Base-by-base conservation (phyloP, 2,888 invertebrate species). In the Cyclophora punctaria region DNA sequence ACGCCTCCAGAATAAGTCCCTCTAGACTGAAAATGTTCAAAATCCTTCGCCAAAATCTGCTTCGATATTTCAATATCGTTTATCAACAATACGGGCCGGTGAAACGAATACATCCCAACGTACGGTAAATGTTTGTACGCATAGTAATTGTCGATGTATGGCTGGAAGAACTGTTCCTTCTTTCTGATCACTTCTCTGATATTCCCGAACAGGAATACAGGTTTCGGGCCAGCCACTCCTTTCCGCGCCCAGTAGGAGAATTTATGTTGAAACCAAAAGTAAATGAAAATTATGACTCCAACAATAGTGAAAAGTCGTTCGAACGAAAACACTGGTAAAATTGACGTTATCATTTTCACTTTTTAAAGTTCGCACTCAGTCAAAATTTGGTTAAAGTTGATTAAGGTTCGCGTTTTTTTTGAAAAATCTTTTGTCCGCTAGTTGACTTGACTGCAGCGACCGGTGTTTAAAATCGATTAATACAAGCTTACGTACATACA, bases 131-230 rank as follows among this genome's bases (percentile, higher is more conserved):
- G 71, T 63, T 89, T 90, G 64, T 89, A 89, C 46, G 78, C 71
- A n/a, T 80, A 72, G 63, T 93, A 93, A 44, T 90, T 81, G 60
- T 92, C 90, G 52, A 85, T 85, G 48, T 92, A 88, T 7, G 90
- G 90, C 60, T 92, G 88, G 35, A 92, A 92, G 68, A 93, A 90
- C 53, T 91, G 90, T 41, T 84, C 79, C 60, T 89, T 83, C 37
- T 90, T 79, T 47, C 84, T 83, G 3, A 91, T 81, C 4, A 92
- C 90, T 34, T 84, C 77, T 41, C 78, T 78, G 58, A 93, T 78
- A 54, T 91, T 90, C 0, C 94, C 94, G 61, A 91, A 92, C 0
- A 92, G 91, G 55, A 93, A 90, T n/a, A 69, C 68, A 0, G 91
- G 90, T n/a, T 81, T 71, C 0, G 91, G 88, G 40, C 90, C 89